Base-by-base conservation (phyloP, 2,797 vertebrate species). In the Spinus olivaceus region DNA sequence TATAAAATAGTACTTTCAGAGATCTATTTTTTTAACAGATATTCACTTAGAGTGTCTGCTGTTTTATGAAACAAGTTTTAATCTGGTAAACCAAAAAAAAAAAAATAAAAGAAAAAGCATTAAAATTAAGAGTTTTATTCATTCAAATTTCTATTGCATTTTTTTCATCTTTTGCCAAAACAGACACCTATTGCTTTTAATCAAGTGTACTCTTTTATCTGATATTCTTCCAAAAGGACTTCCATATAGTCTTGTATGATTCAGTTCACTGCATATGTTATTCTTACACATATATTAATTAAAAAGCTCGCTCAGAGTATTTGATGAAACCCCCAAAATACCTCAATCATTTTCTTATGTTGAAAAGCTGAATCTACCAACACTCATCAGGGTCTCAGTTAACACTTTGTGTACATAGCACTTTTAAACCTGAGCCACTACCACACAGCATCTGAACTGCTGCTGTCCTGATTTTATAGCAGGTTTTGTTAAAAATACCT, bases 61-160 rank as follows among this genome's bases (percentile, higher is more conserved):
- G 69, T 86, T 97, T 95, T 95, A 86, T 89, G 66, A 90, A 94
- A 96, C 92, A 32, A 90, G 49, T 95, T 97, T 97, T 96, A 96
- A 95, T 93, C 66, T 66, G 56, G 46, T 94, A 91, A 72, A 95
- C 64, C 61, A 46, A 73, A 80, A 80, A 73, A 83, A 72, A 39
- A 39, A 39, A 39, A 39, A n/a, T n/a, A 39, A 13, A 41, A 4
- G 6, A n/a, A 33, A 33, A 35, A 24, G 5, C 6, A 46, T 57
- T 61, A 76, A 84, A 94, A 79, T 9, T 49, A 53, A 79, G 59
- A 63, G 63, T 88, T 89, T 69, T 87, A 69, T 61, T 30, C 33
- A 42, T 82, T 96, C 65, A 90, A 83, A 79, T 86, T 88, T 88
- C 21, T 69, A 33, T 39, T 78, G 18, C 22, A 33, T 79, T 86